A percentile compares a stretch with the other conserved stretches of the same genome.
phyloP scores from a whole-genome alignment of 1,140 invertebrate species.

The Drosophila micromelanica region DNA sequence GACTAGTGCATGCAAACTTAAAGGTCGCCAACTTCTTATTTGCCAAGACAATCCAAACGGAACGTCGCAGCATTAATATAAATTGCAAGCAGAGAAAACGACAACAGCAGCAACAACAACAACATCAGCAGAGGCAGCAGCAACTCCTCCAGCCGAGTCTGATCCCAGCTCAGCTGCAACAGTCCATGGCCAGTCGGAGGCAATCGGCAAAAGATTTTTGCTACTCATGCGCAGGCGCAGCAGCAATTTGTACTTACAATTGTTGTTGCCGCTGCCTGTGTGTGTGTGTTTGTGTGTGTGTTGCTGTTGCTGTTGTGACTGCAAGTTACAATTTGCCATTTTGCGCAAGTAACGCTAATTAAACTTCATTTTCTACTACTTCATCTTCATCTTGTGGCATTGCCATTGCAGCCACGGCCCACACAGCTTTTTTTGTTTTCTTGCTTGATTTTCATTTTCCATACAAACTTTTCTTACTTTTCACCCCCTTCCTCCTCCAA shows the following conservation, averaged over 20 bases:
- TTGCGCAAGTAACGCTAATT: slow-evolving; percentile 82
- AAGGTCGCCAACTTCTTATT: slow-evolving; percentile 26
- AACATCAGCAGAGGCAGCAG: slow-evolving; percentile 24
- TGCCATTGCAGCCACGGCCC: slow-evolving; percentile 30
- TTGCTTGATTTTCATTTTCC: slow-evolving; percentile 59
- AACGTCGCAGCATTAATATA: slow-evolving; percentile 50
- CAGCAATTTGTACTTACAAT: slow-evolving; percentile 46
- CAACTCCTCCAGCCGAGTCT: slow-evolving; percentile 20
- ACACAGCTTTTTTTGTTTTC: slow-evolving; percentile 50
- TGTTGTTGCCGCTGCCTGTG: slow-evolving; percentile 26
- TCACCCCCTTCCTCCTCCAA: slow-evolving; percentile 6
- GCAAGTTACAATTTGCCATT: slow-evolving; percentile 78
- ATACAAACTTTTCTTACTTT: slow-evolving; percentile 32
- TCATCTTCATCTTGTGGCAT: slow-evolving; percentile 62
- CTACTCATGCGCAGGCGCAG: slow-evolving; percentile 35
- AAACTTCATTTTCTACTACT: slow-evolving; percentile 79
- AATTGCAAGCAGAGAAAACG: slow-evolving; percentile 47
- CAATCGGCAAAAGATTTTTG: slow-evolving; percentile 47
- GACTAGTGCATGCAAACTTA: slow-evolving; percentile 28
- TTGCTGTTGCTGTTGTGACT: slow-evolving; percentile 49
- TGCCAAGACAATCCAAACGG: slow-evolving; percentile 38
- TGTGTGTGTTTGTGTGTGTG: no score
- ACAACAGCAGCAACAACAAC: slow-evolving; percentile 24
- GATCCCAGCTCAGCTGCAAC: background rate
- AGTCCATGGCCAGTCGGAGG: background rate